phyloP scores from a whole-genome alignment of 1,140 invertebrate species.

The Cyrtorhinus lividipennis region DNA sequence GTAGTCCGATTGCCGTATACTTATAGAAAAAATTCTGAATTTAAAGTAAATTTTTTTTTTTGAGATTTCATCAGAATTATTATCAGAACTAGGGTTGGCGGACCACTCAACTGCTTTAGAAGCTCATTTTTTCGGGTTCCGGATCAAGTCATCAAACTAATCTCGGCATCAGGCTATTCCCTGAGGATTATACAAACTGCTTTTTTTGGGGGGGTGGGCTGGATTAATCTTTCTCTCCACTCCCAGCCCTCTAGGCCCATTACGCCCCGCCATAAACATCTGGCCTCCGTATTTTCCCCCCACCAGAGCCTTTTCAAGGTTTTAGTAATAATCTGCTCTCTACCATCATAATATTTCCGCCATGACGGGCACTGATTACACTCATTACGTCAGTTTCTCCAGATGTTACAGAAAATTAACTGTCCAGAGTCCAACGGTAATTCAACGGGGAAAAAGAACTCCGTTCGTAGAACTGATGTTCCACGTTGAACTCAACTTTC shows the following conservation, averaged over 20 bases:
- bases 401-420: conserved; percentile 4
- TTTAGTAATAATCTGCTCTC: neutral
- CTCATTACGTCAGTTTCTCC: conserved; percentile 2
- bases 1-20: too few relatives aligned
- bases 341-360: neutral
- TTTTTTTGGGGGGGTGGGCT: neutral
- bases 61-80: too few relatives aligned
- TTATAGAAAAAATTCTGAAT: too few relatives aligned
- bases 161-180: neutral
- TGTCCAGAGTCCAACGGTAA: too few relatives aligned
- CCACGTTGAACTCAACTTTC: too few relatives aligned
- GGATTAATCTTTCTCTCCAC: neutral
- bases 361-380: neutral
- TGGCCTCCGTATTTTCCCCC: neutral
- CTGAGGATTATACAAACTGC: neutral
- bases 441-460: too few relatives aligned
- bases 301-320: neutral
- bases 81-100: too few relatives aligned
- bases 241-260: neutral
- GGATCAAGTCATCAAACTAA: neutral
- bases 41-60: too few relatives aligned
- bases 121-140: neutral
- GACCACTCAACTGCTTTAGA: too few relatives aligned
- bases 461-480: too few relatives aligned
- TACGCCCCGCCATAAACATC: neutral